A percentile compares a stretch with the other conserved stretches of the same genome.
Evolutionary conservation across 2,888 invertebrate species (phyloP).

Genomic region (Nephrocerus scutellatus): DNA sequence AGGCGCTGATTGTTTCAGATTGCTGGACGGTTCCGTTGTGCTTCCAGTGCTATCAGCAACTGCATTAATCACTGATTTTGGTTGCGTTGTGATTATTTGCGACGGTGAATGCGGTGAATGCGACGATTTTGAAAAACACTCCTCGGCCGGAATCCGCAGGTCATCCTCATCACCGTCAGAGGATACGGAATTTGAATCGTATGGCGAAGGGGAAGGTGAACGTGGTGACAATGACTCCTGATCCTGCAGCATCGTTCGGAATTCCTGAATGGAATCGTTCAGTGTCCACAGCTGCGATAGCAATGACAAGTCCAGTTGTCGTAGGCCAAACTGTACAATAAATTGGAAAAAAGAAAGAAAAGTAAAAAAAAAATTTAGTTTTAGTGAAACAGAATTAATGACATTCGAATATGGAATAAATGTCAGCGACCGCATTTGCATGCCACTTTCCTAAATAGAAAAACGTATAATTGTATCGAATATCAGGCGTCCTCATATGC

Average conservation of each 20-base stretch:
- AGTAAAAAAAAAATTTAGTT: not conserved
- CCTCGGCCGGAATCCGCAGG: slow-evolving; percentile 21
- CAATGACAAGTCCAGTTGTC: slow-evolving; percentile 81
- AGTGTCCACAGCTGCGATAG: slow-evolving; percentile 87
- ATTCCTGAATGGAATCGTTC: slow-evolving; percentile 87
- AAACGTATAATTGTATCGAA: too few relatives aligned
- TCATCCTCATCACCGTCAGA: slow-evolving; percentile 40
- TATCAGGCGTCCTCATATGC: too few relatives aligned
- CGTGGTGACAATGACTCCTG: slow-evolving; percentile 39
- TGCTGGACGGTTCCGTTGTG: slow-evolving; percentile 11
- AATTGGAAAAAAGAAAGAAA: slow-evolving; percentile 16
- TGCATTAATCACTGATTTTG: slow-evolving; percentile 28
- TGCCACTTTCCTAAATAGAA: too few relatives aligned
- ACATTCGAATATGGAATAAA: not conserved
- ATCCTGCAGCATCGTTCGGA: slow-evolving; percentile 59
- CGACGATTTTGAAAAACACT: slow-evolving; percentile 23
- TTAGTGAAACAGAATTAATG: not conserved
- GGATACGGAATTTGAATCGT: slow-evolving; percentile 38
- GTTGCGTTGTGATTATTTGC: slow-evolving; percentile 40
- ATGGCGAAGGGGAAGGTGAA: slow-evolving; percentile 43
- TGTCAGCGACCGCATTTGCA: too few relatives aligned
- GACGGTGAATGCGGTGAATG: slow-evolving; percentile 32
- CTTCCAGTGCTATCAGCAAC: too few relatives aligned
- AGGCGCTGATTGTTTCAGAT: slow-evolving; percentile 13
- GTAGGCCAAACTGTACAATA: slow-evolving; percentile 71